phyloP scores from a whole-genome alignment of 2,113 vertebrate genomes.

The Aptenodytes patagonicus region DNA sequence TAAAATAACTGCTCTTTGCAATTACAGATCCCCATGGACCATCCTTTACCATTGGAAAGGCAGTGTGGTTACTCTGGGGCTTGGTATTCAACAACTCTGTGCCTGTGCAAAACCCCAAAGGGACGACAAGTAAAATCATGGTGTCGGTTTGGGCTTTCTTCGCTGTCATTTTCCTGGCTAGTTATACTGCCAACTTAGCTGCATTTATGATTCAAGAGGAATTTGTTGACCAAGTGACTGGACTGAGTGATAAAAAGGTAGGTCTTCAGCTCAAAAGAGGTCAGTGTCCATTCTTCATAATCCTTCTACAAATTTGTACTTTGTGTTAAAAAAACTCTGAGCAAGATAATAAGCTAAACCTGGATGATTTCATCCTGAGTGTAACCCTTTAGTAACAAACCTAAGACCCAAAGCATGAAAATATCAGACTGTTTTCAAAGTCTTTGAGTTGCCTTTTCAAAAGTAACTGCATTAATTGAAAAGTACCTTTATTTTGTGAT shows the following conservation, averaged over 20 bases:
- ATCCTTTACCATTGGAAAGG: slow-evolving; percentile 97
- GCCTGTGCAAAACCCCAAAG: slow-evolving; percentile 96
- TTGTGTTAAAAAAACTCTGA: background rate
- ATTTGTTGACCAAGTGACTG: slow-evolving; percentile 98
- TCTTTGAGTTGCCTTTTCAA: background rate
- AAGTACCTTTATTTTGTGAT: background rate
- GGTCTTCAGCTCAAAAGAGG: background rate
- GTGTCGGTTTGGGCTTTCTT: slow-evolving; percentile 99
- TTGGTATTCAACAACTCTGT: slow-evolving; percentile 99
- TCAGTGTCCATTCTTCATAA: background rate
- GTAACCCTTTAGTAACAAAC: background rate
- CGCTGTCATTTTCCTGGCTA: slow-evolving; percentile 97
- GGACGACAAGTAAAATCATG: slow-evolving; percentile 98
- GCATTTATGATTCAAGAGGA: slow-evolving; percentile 99
- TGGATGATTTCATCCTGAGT: background rate
- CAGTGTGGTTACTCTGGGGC: slow-evolving; percentile 98
- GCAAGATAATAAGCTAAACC: background rate
- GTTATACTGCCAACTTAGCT: slow-evolving; percentile 97
- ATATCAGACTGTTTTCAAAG: background rate
- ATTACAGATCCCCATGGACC: slow-evolving; percentile 90
- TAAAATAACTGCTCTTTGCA: background rate
- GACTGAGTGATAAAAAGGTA: slow-evolving; percentile 98
- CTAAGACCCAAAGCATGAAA: background rate
- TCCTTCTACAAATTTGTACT: background rate
- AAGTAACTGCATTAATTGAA: background rate